Evolutionary conservation across 2,113 vertebrate species (phyloP).

Genomic region (Orientallactaga bullata): DNA sequence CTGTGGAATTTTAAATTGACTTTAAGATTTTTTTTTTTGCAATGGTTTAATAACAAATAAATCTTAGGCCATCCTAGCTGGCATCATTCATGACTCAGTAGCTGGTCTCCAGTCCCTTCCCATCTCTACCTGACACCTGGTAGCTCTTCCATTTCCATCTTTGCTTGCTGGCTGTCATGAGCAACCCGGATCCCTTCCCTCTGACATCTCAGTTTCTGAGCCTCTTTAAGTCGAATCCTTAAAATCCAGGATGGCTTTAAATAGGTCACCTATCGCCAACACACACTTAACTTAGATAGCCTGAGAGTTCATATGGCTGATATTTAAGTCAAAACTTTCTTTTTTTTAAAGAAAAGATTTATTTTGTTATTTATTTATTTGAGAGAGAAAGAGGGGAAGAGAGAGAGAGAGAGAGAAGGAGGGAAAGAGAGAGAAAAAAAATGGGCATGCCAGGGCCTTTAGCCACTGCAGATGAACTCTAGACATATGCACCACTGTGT

Average conservation of each 20-base stretch:
- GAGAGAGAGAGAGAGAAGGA: too few species aligned
- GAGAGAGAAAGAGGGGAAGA: too few species aligned
- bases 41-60: neutral
- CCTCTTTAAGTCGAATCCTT: neutral
- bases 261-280: neutral
- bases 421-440: too few species aligned
- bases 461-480: too few species aligned
- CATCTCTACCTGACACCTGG: neutral
- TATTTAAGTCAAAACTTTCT: neutral
- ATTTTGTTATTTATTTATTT: too few species aligned
- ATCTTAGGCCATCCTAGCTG: neutral
- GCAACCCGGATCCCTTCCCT: too few species aligned
- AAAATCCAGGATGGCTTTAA: neutral
- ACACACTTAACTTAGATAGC: neutral
- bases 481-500: too few species aligned
- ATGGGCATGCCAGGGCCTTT: too few species aligned
- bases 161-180: neutral
- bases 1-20: neutral
- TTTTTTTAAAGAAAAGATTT: too few species aligned
- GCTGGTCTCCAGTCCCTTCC: neutral
- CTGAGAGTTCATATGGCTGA: neutral
- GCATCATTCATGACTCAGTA: too few species aligned
- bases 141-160: neutral
- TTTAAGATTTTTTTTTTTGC: neutral
- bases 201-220: neutral